Conservation (phyloP, 2,113 vertebrate species). For the Procavia capensis region DNA sequence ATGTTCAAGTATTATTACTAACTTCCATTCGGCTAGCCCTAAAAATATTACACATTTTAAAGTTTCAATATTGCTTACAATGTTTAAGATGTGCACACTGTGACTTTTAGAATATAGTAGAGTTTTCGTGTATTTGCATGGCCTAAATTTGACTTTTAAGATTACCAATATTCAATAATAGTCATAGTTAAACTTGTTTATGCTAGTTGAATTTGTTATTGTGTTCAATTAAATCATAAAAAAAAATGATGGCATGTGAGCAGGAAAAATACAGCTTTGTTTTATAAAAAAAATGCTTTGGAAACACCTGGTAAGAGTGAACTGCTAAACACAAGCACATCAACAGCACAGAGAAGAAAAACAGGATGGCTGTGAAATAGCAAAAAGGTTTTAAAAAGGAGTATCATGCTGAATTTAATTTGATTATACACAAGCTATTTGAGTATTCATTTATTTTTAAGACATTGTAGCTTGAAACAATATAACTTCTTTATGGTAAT, state of each 20-base stretch:
- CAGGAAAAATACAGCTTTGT: neutral
- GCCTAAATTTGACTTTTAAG: neutral
- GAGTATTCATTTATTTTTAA: slow-evolving; percentile 4
- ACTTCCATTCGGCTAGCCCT: neutral
- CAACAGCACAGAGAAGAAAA: neutral
- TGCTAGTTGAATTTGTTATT: neutral
- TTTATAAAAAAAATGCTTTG: neutral
- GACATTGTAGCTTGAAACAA: neutral
- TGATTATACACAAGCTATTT: neutral
- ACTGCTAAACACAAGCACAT: too few relatives aligned
- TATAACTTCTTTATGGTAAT: neutral
- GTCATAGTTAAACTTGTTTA: neutral
- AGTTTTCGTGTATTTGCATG: neutral
- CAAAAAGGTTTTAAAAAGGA: neutral
- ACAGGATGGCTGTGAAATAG: neutral
- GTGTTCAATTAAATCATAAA: neutral
- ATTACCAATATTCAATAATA: neutral
- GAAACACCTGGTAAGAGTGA: neutral
- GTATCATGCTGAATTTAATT: neutral
- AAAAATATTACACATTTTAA: neutral
- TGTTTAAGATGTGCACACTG: neutral
- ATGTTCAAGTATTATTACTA: neutral
- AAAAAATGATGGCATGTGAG: neutral
- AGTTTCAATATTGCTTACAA: neutral
- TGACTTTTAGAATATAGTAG: neutral